phyloP scores from a whole-genome alignment of 2,888 invertebrate genomes.

The Pheosia gnoma region DNA sequence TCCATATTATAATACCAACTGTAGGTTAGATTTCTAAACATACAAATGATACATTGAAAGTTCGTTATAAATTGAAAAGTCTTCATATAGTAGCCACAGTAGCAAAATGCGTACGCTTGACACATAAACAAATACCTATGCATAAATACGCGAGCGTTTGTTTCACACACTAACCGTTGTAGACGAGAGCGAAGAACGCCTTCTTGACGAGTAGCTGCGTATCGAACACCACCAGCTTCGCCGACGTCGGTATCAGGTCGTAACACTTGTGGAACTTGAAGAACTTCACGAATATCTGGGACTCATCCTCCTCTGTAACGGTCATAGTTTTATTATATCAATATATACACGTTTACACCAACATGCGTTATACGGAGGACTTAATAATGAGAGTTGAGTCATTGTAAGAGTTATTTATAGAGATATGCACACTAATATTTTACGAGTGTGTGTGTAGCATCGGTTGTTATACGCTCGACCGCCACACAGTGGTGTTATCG shows the following conservation, averaged over 20 bases:
- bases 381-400: slow-evolving; percentile 27
- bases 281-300: slow-evolving; percentile 98
- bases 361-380: slow-evolving; percentile 24
- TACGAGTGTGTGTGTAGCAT: not conserved
- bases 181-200: slow-evolving; percentile 99
- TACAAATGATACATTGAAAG: no score
- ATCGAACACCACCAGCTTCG: slow-evolving; percentile 99
- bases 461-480: not conserved
- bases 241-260: slow-evolving; percentile 99
- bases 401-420: slow-evolving; percentile 33
- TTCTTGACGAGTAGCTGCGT: slow-evolving; percentile 98
- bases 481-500: not conserved
- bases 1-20: not conserved
- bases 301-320: slow-evolving; percentile 96
- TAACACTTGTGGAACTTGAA: slow-evolving; percentile 99
- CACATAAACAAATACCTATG: not conserved
- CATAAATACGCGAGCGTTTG: slow-evolving; percentile 14
- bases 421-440: not conserved
- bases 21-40: not conserved
- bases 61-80: no score
- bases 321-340: slow-evolving; percentile 32
- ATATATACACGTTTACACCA: slow-evolving; percentile 31
- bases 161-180: slow-evolving; percentile 90
- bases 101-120: no score
- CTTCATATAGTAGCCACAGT: no score